phyloP scores from a whole-genome alignment of 53 echinoderm and acorn worm genomes.

The Astropecten irregularis region DNA sequence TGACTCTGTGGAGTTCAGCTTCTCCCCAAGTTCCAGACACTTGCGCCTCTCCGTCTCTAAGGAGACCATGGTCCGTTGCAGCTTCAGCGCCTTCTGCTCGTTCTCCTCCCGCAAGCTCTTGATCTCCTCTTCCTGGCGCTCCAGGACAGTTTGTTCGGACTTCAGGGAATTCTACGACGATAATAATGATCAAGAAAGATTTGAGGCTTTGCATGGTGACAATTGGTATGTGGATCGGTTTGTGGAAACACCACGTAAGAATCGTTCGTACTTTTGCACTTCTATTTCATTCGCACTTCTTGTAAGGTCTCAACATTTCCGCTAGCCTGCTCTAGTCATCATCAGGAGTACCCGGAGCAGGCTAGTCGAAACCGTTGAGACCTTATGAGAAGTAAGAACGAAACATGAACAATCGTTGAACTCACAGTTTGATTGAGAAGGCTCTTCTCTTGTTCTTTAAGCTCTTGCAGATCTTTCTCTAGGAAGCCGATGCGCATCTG shows the following conservation, averaged over 20 bases:
- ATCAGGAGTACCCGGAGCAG: too few species aligned
- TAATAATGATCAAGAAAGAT: too few species aligned
- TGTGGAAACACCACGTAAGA: too few species aligned
- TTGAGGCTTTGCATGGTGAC: too few species aligned
- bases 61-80: constrained; percentile 75
- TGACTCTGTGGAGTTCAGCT: constrained; percentile 74
- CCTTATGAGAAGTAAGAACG: too few species aligned
- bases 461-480: constrained; percentile 68
- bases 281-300: too few species aligned
- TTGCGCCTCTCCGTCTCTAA: constrained; percentile 82
- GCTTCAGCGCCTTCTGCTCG: constrained; percentile 44
- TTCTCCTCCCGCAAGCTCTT: constrained; percentile 44
- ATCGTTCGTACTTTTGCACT: too few species aligned
- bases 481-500: constrained; percentile 64
- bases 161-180: constrained; percentile 31
- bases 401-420: background rate
- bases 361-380: too few species aligned
- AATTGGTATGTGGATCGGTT: too few species aligned
- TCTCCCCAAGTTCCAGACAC: constrained; percentile 75
- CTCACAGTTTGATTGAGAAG: constrained; percentile 56
- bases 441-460: constrained; percentile 62
- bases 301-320: too few species aligned
- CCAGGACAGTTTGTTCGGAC: constrained; percentile 27
- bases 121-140: constrained; percentile 45
- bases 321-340: too few species aligned